Base-by-base conservation (phyloP, 2,797 vertebrate genomes). In the Onychomys leucogaster region DNA sequence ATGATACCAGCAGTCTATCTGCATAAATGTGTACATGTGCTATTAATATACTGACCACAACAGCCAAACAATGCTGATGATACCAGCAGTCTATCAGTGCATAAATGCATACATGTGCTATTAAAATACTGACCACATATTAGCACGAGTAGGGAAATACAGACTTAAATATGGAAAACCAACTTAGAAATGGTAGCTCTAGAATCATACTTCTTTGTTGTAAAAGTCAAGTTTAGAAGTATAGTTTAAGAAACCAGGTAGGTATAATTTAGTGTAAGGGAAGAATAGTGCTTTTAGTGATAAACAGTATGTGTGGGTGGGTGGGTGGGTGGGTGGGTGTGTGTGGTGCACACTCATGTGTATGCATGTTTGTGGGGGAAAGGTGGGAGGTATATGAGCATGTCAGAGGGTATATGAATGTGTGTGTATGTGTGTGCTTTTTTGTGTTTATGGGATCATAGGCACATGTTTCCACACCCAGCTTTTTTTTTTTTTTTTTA, bases 151-250 rank as follows among this genome's bases (percentile, higher is more conserved):
- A 2, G 80, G 84, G 73, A 86, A 90, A 52, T 29, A 69, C 7
- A 23, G 17, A 88, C 9, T 91, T 76, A 19, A 34, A 23, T 59
- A 25, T 80, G 5, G 91, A 75, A 90, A 76, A 61, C 23, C 34
- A n/a, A 90, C 19, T 55, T 29, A 29, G 78, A 92, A 84, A 29
- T 41, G 17, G 32, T 61, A 83, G 57, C 52, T 94, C 11, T 87
- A 0, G 29, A 37, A 21, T 59, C 67, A 61, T 34, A 78, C n/a
- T 84, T 92, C 57, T 86, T 57, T 67, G 6, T 76, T 96, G 16
- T 82, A 75, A 37, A 94, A 88, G 13, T 89, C 57, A 93, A 73
- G 23, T 78, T 94, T 88, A 84, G 63, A 71, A 96, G 73, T 61
- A 11, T 21, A 75, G 57, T 25, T 55, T 71, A 57, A 88, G 76